Evolutionary conservation across 2,888 invertebrate species (phyloP).

Genomic region (Polydrusus tereticollis): DNA sequence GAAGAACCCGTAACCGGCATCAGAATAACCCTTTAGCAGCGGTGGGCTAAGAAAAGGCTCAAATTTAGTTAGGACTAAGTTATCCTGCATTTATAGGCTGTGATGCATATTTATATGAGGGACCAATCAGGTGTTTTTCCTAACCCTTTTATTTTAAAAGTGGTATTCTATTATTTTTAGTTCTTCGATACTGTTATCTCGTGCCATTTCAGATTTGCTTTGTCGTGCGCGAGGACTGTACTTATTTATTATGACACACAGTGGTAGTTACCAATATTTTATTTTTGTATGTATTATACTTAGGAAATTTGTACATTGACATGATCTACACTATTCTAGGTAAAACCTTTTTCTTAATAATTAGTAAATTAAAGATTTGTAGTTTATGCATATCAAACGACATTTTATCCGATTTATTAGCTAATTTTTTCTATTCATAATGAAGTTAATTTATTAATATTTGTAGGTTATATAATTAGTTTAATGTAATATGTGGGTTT

Average conservation of each 20-base stretch:
- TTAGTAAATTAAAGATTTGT: conserved; percentile 4
- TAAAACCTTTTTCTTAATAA: neutral
- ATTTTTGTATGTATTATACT: conserved; percentile 22
- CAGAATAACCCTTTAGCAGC: conserved; percentile 73
- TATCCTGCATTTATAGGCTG: conserved; percentile 66
- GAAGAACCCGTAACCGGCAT: conserved; percentile 73
- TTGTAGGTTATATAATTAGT: neutral
- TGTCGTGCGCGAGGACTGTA: conserved; percentile 22
- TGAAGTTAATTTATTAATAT: neutral
- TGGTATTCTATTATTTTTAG: conserved; percentile 3
- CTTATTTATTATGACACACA: conserved; percentile 31
- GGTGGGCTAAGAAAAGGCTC: conserved; percentile 63
- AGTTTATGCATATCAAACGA: neutral
- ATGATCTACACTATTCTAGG: neutral
- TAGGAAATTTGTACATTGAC: conserved; percentile 13
- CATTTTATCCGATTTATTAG: neutral
- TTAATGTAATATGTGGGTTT: neutral
- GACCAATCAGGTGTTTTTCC: conserved; percentile 59
- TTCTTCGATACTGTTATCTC: conserved; percentile 2
- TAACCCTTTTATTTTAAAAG: conserved; percentile 13
- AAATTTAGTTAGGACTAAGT: conserved; percentile 48
- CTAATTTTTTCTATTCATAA: neutral
- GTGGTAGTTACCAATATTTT: conserved; percentile 25
- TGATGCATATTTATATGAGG: conserved; percentile 65
- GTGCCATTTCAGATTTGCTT: conserved; percentile 37